Percentiles rank a stretch among this genome's conserved stretches.
phyloP scores from a whole-genome alignment of 2,888 invertebrate genomes.

The Dynastes maya region DNA sequence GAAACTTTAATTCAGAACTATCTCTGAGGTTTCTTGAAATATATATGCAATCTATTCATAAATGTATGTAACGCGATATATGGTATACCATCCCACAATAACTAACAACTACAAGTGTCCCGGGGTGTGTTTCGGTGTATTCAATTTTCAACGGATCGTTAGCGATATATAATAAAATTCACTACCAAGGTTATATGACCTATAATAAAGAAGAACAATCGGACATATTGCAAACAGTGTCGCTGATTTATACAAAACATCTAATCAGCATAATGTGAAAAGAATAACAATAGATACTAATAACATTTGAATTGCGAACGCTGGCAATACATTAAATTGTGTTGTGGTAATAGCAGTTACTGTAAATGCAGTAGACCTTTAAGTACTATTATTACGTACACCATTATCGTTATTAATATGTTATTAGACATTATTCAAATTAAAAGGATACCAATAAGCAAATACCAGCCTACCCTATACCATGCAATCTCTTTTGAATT shows the following conservation, averaged over 20 bases:
- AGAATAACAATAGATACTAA: constrained; percentile 35
- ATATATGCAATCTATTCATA: too few species aligned
- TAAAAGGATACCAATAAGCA: too few species aligned
- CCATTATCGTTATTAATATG: too few species aligned
- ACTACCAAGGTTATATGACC: constrained; percentile 10
- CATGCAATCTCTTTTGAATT: not conserved
- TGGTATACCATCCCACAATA: not conserved
- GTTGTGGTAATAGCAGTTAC: constrained; percentile 16
- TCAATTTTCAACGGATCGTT: constrained; percentile 39
- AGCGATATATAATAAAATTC: constrained; percentile 8
- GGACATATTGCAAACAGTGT: constrained; percentile 15
- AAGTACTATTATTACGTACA: not conserved
- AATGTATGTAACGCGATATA: too few species aligned
- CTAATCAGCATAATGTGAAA: constrained; percentile 25
- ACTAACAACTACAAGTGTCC: constrained; percentile 11
- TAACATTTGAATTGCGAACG: constrained; percentile 15
- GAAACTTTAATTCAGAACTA: too few species aligned
- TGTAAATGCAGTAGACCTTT: constrained; percentile 26
- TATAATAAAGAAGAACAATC: constrained; percentile 29
- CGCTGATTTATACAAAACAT: constrained; percentile 21
- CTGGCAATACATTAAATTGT: not conserved
- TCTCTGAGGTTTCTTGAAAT: too few species aligned
- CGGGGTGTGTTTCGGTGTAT: not conserved
- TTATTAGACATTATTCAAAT: too few species aligned
- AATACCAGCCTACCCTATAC: too few species aligned